Conservation (phyloP, 2,888 invertebrate species). For the Nomada flava region DNA sequence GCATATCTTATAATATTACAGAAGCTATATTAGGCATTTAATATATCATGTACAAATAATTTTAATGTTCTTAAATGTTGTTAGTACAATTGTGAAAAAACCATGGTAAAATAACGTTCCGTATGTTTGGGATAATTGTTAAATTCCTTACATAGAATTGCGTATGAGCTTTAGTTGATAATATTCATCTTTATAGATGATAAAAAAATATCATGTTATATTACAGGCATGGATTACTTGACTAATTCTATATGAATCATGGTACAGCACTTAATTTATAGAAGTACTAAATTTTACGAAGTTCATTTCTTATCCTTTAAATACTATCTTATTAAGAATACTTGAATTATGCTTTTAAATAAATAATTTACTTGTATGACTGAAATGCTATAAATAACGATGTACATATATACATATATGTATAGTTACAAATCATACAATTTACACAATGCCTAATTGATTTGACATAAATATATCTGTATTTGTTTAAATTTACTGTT, state of each 20-base stretch:
- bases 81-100: not conserved
- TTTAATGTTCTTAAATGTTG: not conserved
- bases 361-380: constrained; percentile 29
- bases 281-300: not conserved
- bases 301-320: too few relatives aligned
- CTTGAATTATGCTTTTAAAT: constrained; percentile 14
- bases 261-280: not conserved
- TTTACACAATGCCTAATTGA: constrained; percentile 28
- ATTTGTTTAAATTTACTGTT: constrained; percentile 52
- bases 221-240: not conserved
- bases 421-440: constrained; percentile 1
- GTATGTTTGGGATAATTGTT: not conserved
- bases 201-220: not conserved
- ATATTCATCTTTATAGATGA: not conserved
- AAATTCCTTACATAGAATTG: not conserved
- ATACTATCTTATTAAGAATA: not conserved
- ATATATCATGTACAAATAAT: not conserved
- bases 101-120: not conserved
- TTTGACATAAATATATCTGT: constrained; percentile 36
- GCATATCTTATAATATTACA: not conserved
- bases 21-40: not conserved
- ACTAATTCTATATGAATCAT: constrained; percentile 4
- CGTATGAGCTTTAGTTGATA: not conserved
- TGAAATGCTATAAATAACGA: constrained; percentile 27
- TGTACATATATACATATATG: constrained; percentile 28